These are phyloP conservation scores for Harpagoxenus sublaevis DNA, from an alignment of 2,888 invertebrate genomes.

Conservation along the genomic window DNA sequence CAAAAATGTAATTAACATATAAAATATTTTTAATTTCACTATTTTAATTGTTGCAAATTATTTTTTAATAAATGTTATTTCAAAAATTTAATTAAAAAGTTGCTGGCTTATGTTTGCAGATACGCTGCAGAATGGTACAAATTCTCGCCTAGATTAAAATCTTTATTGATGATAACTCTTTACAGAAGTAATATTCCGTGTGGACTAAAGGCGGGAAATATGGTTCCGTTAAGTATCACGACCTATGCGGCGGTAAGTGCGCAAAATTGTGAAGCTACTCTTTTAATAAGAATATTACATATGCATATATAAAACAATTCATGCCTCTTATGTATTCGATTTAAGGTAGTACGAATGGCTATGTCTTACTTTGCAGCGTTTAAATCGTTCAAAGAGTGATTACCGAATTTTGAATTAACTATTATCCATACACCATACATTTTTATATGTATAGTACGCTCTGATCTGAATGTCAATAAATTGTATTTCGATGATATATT, in stretches of 20 bases:
- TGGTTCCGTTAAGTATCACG: slow-evolving; percentile 3
- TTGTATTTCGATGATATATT: neutral
- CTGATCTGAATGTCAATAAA: neutral
- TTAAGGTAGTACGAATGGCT: slow-evolving; percentile 21
- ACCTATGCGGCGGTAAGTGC: slow-evolving; percentile 21
- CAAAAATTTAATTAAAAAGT: neutral
- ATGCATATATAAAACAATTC: neutral
- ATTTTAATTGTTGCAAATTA: neutral
- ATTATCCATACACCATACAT: neutral
- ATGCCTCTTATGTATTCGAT: neutral
- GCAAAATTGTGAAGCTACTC: neutral
- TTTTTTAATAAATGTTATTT: neutral
- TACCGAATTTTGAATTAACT: neutral
- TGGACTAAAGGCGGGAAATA: slow-evolving; percentile 20
- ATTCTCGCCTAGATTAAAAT: slow-evolving; percentile 27
- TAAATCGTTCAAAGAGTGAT: slow-evolving; percentile 18
- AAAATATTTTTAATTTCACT: neutral
- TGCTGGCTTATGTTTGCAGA: neutral
- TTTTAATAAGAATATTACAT: neutral
- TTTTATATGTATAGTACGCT: neutral
- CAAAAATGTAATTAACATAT: neutral
- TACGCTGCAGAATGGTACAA: slow-evolving; percentile 30
- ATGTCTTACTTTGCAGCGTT: slow-evolving; percentile 27
- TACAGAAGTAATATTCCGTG: slow-evolving; percentile 26
- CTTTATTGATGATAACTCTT: slow-evolving; percentile 19